These are phyloP conservation scores for Vespertilio murinus DNA, from an alignment of 2,797 vertebrate species.

Conservation along the genomic window DNA sequence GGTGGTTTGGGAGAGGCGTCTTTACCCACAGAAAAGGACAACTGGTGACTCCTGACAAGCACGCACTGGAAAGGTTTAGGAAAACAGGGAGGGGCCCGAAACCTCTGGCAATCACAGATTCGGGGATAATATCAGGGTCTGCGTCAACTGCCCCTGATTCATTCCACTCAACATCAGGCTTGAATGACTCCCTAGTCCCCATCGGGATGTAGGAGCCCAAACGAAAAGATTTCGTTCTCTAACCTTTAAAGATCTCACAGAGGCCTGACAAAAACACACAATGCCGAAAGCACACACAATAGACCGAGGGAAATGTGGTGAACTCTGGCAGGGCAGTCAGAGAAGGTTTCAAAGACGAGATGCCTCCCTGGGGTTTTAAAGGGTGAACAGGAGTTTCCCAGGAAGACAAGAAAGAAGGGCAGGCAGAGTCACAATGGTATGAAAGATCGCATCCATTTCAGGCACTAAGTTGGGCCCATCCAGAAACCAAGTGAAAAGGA, in stretches of 20 bases:
- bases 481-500: constrained; percentile 11
- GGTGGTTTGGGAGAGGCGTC: not conserved
- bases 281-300: not conserved
- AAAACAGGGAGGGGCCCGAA: not conserved
- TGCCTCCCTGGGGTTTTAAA: not conserved
- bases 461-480: not conserved
- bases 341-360: not conserved
- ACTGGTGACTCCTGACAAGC: not conserved
- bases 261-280: not conserved
- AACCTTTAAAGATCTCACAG: not conserved
- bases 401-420: not conserved
- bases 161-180: not conserved
- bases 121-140: not conserved
- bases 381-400: constrained; percentile 7
- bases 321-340: not conserved
- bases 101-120: not conserved
- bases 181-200: not conserved
- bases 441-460: not conserved
- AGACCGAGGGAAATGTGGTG: not conserved
- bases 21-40: constrained; percentile 13
- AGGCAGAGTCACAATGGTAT: not conserved
- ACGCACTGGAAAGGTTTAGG: not conserved
- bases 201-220: not conserved
- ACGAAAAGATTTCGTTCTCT: not conserved
- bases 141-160: not conserved